Base-by-base conservation (phyloP, 2,888 invertebrate genomes). In the Cephalotes varians region DNA sequence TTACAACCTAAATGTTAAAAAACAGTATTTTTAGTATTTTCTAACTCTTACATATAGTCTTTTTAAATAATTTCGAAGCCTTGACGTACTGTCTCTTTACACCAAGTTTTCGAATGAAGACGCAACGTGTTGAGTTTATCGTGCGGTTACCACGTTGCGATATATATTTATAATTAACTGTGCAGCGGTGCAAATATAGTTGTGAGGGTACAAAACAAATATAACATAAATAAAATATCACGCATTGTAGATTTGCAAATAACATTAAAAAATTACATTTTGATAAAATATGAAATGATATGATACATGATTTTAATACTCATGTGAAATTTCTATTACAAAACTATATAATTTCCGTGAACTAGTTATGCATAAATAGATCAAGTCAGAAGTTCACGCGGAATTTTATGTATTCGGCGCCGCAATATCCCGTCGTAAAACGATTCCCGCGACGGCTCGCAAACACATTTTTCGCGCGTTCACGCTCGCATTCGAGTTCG, bases 401-500 rank as follows among this genome's bases (percentile, higher is more conserved):
- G 9, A 28, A 49, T 54, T 77, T 76, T 67, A 67, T 65, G n/a
- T 69, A 77, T 69, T 69, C 69, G 69, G 69, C 54, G 77, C 54
- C 77, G 54, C 77, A 67, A 44, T 28, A 54, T 21, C 69, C 54
- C 77, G 69, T 28, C 67, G 76, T 10, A 69, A 28, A 62, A 51
- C 40, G 67, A 44, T 69, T 77, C 51, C 69, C 77, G 44, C 44
- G 54, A 69, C 77, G 71, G 9, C 21, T 40, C 54, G 51, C 81
- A 74, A 81, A 54, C 81, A 80, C 51, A 44, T 60, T 64, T 81
- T 77, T 62, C 76, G 71, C 65, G 51, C 81, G 62, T 60, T 28
- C 62, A 40, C 37, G 51, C 74, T 37, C 80, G 77, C 40, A 58
- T 80, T 87, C 60, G 79, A 51, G 81, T 69, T 62, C 71, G 72